Base-by-base conservation (phyloP, 2,797 vertebrate genomes). In the Valencia hispanica region DNA sequence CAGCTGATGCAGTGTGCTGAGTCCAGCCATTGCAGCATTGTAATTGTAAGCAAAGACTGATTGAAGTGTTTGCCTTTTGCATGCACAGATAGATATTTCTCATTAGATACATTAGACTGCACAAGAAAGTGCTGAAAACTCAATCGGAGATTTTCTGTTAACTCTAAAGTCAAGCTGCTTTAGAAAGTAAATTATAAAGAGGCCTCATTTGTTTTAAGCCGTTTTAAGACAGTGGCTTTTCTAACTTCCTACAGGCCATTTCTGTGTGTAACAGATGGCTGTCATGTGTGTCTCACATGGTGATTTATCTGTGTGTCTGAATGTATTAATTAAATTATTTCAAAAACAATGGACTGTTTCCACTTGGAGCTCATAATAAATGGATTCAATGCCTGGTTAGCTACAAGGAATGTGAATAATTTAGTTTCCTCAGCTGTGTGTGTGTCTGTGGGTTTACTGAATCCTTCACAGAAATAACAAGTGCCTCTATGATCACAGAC, bases 371-470 rank as follows among this genome's bases (percentile, higher is more conserved):
- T 91, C 84, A 92, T 93, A 87, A 94, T 92, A 93, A 87, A 93
- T 93, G 41, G 32, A 94, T 92, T 89, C 68, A 75, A 65, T 79
- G 87, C 69, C 88, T 82, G 82, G 79, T 80, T 83, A 77, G 82
- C 88, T 87, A 84, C 80, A 79, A 92, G 89, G 88, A 93, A 91
- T 90, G 89, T 93, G 89, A 93, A 93, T 92, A 90, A 93, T 93
- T 90, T 89, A 88, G 80, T 86, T 79, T 87, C 75, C 70, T 82
- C 25, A 83, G 79, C 57, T 80, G 10, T 70, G 47, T 76, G 66
- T 74, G 32, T 36, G 72, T 79, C 65, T 74, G 43, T 76, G 63
- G 65, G 55, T 71, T 61, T 74, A 61, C 72, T 74, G 59, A 66
- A 68, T 81, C 36, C 72, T 61, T 66, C 71, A 68, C 17, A 75